Percentiles rank a stretch among this genome's conserved stretches.
These are phyloP conservation scores for Tachyglossus aculeatus DNA, from an alignment of 2,797 vertebrate species.

Conservation along the genomic window DNA sequence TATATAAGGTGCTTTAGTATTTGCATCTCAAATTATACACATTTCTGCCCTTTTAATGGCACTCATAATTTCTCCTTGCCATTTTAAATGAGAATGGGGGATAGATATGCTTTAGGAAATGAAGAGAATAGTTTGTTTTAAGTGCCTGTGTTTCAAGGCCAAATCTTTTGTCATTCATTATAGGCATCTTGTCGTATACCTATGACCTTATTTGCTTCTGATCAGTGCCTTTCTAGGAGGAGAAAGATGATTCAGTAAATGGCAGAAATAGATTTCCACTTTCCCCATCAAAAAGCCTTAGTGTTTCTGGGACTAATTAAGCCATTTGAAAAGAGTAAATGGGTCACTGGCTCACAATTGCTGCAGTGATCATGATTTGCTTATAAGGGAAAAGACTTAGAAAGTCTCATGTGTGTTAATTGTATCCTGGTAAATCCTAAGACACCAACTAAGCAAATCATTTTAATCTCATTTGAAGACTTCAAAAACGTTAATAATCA, in stretches of 20 bases:
- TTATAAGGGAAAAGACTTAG: background rate
- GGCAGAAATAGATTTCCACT: constrained; percentile 45
- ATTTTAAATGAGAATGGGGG: background rate
- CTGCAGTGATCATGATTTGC: background rate
- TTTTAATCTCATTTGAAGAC: constrained; percentile 17
- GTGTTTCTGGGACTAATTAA: constrained; percentile 47
- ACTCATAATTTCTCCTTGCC: background rate
- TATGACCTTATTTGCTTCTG: background rate
- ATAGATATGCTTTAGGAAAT: rapidly evolving
- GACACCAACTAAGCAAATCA: background rate
- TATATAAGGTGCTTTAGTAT: background rate
- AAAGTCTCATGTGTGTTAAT: background rate
- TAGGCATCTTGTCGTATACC: background rate
- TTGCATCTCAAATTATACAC: constrained; percentile 4
- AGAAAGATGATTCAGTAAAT: constrained; percentile 2
- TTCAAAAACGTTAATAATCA: background rate
- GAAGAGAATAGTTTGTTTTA: no score
- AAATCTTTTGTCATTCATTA: rapidly evolving
- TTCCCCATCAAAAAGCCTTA: constrained; percentile 25
- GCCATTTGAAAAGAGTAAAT: background rate
- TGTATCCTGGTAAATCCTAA: background rate
- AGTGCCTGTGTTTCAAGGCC: background rate
- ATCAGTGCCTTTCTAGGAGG: background rate
- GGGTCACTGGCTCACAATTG: constrained; percentile 1
- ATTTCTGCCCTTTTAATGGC: constrained; percentile 25